Conservation (phyloP, 2,113 vertebrate species). For the Ceuthmochares aereus region DNA sequence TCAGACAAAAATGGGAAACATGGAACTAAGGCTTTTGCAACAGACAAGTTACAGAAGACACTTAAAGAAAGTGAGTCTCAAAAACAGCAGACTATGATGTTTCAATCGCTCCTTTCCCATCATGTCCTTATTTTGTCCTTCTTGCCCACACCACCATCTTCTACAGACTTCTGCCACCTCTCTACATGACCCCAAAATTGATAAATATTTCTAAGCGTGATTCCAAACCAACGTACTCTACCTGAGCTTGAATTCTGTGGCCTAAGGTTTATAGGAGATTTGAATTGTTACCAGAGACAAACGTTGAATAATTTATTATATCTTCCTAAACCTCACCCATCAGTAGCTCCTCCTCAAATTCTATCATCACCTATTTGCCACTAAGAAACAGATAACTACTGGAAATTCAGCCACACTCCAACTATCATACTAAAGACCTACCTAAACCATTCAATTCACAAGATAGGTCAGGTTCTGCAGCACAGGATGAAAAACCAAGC, state of each 20-base stretch:
- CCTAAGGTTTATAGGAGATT: not conserved
- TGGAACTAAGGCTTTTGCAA: not conserved
- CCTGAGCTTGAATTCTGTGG: not conserved
- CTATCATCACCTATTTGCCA: not conserved
- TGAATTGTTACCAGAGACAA: not conserved
- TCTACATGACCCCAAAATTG: not conserved
- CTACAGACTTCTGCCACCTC: not conserved
- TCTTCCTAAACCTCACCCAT: not conserved
- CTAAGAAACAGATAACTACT: not conserved
- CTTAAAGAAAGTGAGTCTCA: not conserved
- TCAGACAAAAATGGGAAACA: not conserved
- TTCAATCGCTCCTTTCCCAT: not conserved
- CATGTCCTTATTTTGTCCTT: not conserved
- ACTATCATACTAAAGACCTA: rapidly evolving
- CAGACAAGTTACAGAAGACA: not conserved
- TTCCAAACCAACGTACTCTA: not conserved
- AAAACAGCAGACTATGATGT: not conserved
- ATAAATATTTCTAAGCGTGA: not conserved
- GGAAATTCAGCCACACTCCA: not conserved
- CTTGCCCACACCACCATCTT: not conserved
- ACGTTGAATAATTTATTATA: not conserved
- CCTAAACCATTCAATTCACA: not conserved
- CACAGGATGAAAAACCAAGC: not conserved
- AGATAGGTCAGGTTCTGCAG: not conserved
- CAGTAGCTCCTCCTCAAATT: not conserved